Evolutionary conservation across 2,113 vertebrate species (phyloP).

Genomic region (Zosterops borbonicus): DNA sequence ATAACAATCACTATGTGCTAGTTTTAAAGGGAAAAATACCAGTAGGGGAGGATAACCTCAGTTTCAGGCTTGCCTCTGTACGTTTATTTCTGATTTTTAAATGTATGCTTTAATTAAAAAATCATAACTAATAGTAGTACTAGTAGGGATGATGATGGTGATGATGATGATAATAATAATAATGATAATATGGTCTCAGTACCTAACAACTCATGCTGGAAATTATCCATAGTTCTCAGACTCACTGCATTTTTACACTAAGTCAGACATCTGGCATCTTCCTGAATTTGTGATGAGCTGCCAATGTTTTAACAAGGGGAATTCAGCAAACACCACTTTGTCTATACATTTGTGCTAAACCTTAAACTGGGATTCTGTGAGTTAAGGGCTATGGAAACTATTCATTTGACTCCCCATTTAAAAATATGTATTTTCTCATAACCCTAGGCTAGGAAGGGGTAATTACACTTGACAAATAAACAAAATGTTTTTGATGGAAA

Average conservation of each 20-base stretch:
- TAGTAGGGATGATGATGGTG: not conserved
- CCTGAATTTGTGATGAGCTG: slow-evolving; percentile 7
- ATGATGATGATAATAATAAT: not conserved
- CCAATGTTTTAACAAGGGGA: slow-evolving; percentile 21
- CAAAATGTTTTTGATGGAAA: slow-evolving; percentile 12
- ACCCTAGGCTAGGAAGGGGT: slow-evolving; percentile 4
- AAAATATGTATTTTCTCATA: slow-evolving; percentile 23
- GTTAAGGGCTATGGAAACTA: not conserved
- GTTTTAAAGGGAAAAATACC: slow-evolving; percentile 3
- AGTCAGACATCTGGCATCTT: slow-evolving; percentile 37
- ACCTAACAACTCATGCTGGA: slow-evolving; percentile 20
- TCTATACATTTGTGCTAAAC: not conserved
- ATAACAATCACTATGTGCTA: slow-evolving; percentile 16
- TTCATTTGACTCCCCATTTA: slow-evolving; percentile 4
- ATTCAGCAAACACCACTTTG: not conserved
- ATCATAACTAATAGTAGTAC: not conserved
- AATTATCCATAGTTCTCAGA: slow-evolving; percentile 34
- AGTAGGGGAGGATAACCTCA: slow-evolving; percentile 1
- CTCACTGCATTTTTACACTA: not conserved
- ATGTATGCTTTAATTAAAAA: slow-evolving; percentile 6
- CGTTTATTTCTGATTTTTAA: slow-evolving; percentile 20
- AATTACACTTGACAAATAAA: slow-evolving; percentile 33
- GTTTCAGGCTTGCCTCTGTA: slow-evolving; percentile 20
- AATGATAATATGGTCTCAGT: not conserved
- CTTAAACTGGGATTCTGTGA: not conserved